phyloP scores from a whole-genome alignment of 2,797 vertebrate genomes.

The Enteromius paludinosus region DNA sequence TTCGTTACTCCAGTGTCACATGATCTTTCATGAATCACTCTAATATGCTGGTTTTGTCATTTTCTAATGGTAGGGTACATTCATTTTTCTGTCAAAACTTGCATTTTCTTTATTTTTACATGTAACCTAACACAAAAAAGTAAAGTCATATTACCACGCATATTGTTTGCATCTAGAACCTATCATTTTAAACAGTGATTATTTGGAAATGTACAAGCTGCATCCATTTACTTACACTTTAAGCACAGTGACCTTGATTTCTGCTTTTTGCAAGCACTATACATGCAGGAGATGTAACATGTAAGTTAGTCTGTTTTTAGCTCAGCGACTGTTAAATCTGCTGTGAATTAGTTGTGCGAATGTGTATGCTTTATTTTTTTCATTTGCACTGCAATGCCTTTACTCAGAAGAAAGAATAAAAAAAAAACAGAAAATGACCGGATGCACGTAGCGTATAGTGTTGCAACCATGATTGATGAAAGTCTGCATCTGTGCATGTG shows the following conservation, averaged over 20 bases:
- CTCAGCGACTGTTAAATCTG: background rate
- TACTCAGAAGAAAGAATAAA: background rate
- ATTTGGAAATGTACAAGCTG: background rate
- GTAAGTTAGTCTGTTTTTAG: background rate
- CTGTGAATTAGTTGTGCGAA: background rate
- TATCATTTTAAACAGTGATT: background rate
- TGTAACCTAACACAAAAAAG: background rate
- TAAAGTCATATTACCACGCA: background rate
- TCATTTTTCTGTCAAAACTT: background rate
- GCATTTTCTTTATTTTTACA: background rate
- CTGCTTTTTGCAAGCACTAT: background rate
- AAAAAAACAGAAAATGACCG: background rate
- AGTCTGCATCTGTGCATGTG: background rate
- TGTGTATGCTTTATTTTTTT: background rate
- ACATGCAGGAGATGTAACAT: background rate
- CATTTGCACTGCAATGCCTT: background rate
- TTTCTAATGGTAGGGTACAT: background rate
- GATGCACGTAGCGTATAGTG: background rate
- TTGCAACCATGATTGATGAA: background rate
- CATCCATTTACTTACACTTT: background rate
- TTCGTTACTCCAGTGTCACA: background rate
- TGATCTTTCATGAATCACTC: background rate
- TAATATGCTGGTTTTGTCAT: background rate
- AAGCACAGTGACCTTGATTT: background rate
- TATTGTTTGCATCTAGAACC: background rate